phyloP scores from a whole-genome alignment of 2,888 invertebrate genomes.

The Morpho helenor region DNA sequence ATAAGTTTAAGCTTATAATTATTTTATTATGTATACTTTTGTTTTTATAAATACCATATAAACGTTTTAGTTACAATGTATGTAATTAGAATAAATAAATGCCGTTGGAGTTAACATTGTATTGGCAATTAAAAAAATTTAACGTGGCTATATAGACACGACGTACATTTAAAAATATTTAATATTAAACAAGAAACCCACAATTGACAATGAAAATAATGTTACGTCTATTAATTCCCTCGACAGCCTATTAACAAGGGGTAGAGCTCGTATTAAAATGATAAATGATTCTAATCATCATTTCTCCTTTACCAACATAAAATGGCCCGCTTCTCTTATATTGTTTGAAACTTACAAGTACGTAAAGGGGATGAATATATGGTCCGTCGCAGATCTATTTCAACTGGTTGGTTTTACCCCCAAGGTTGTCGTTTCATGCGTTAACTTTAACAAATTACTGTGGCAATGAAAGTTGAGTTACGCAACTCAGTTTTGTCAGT shows the following conservation, averaged over 20 bases:
- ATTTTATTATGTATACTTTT: too few relatives aligned
- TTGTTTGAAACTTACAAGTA: constrained; percentile 5
- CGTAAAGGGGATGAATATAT: constrained; percentile 9
- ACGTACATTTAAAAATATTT: neutral
- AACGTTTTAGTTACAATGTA: too few relatives aligned
- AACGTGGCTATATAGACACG: neutral
- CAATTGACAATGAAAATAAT: constrained; percentile 73
- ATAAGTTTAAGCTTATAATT: too few relatives aligned
- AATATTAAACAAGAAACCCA: constrained; percentile 42
- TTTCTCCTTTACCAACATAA: constrained; percentile 44
- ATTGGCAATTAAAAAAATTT: too few relatives aligned
- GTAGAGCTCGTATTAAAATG: constrained; percentile 72
- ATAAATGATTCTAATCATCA: constrained; percentile 73
- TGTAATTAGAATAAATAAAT: too few relatives aligned
- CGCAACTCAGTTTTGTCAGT: constrained; percentile 53
- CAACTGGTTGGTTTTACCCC: constrained; percentile 51
- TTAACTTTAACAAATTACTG: constrained; percentile 74
- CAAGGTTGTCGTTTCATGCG: constrained; percentile 54
- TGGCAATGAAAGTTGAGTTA: constrained; percentile 55
- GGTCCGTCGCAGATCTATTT: constrained; percentile 33
- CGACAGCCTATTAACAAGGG: constrained; percentile 68
- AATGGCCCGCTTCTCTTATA: constrained; percentile 28
- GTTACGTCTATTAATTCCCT: constrained; percentile 70
- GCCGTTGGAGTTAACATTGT: too few relatives aligned
- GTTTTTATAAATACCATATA: too few relatives aligned